Base-by-base conservation (phyloP, 2,113 vertebrate genomes). In the Zapornia atra region DNA sequence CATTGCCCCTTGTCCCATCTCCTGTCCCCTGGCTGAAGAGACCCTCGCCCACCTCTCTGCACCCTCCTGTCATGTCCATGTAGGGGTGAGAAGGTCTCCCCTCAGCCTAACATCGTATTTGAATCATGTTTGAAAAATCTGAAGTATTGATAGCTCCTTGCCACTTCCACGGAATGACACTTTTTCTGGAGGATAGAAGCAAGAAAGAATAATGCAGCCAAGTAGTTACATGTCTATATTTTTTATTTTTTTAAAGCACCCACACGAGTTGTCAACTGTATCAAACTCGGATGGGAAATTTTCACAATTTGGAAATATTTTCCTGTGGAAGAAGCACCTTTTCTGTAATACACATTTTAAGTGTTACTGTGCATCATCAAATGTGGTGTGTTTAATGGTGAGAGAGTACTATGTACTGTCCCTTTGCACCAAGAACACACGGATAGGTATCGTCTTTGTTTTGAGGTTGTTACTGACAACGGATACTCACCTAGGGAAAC, bases 311-410 rank as follows among this genome's bases (percentile, higher is more conserved):
- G 50, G 54, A 54, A 44, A 18, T 56, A 17, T 15, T 65, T 76
- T 22, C 22, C 3, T 88, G 83, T 24, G 51, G 38, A 82, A 69
- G 29, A 56, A 72, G 51, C 34, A 13, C 11, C 20, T 68, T 77
- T 85, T 26, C 53, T 34, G 14, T 29, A 46, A 20, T 22, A 7
- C 13, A 4, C 6, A 0, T 20, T 51, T 59, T 24, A 10, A 28
- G 10, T 22, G 3, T n/a, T 34, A 19, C 28, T 59, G 5, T 24
- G 29, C 7, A 1, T n/a, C n/a, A 6, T 15, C 64, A 38, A 0
- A 40, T 50, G 1, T 28, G 48, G 18, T 36, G 0, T 26, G 6
- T 34, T 22, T 71, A 59, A 21, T 15, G 34, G 10, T 9, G 28
- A 24, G 20, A 70, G 29, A 19, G 42, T 24, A 9, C 56, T 28